Base-by-base conservation (phyloP, 2,113 vertebrate genomes). In the Phyllostomus discolor region DNA sequence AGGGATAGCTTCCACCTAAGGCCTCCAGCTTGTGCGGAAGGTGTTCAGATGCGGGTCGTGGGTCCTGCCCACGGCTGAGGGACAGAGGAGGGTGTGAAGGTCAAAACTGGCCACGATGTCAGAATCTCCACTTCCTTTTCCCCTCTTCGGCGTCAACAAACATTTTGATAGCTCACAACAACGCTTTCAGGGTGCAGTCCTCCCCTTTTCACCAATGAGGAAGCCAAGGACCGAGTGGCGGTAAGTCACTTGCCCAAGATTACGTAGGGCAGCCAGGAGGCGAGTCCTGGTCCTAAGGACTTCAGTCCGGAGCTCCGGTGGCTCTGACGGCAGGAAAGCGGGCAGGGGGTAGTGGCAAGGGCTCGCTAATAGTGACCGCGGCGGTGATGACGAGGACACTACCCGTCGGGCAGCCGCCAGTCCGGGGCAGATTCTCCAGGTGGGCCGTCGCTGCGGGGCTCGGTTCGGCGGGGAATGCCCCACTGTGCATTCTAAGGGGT, bases 301-400 rank as follows among this genome's bases (percentile, higher is more conserved):
- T 70, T 24, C 59, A 7, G 82, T 24, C 64, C 75, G 26, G 86
- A 9, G 52, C 50, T 20, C 75, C 19, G 17, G 7, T 38, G 16
- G 48, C 41, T 73, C 76, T 62, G 95, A 67, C 59, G 10, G 50
- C 76, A n/a, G 93, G 90, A 82, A 14, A 59, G 80, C 26, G 2
- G 43, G 24, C 89, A 52, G 85, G 91, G n/a, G 78, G 48, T 35
- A 0, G 16, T 7, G 84, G 57, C 26, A 20, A 76, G 59, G 24
- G 54, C 48, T 66, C 43, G 48, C 94, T 91, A 69, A 97, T 76
- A 92, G 95, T 90, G 96, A 92, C 85, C 38, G 38, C 38, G 59
- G 82, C 43, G 41, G 73, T 26, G 76, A 89, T 78, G 95, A 96
- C 87, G 79, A 57, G 69, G 35, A 43, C 70, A 5, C 46, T 72